Evolutionary conservation across 2,888 invertebrate genomes (phyloP).

Genomic region (Drosophila fungiperda): DNA sequence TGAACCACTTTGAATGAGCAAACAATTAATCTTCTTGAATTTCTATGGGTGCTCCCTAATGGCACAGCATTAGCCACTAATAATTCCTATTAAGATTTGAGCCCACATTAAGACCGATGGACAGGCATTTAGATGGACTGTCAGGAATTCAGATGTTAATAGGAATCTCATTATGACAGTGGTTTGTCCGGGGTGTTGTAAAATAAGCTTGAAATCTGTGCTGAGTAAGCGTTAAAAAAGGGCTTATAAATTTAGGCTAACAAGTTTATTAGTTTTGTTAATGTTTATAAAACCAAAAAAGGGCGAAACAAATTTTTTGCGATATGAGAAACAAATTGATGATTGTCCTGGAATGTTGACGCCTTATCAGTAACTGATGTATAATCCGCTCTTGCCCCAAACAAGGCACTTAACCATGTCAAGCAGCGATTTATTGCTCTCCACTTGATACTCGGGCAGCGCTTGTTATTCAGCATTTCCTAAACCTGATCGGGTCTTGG

Average conservation of each 20-base stretch:
- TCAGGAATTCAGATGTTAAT: conserved; percentile 37
- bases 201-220: not conserved
- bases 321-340: conserved; percentile 39
- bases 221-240: not conserved
- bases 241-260: not conserved
- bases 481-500: conserved; percentile 39
- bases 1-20: conserved; percentile 55
- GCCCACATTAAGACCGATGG: conserved; percentile 24
- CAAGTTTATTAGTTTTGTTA: not conserved
- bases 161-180: conserved; percentile 15
- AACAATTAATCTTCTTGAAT: conserved; percentile 73
- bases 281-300: not conserved
- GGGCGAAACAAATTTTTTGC: conserved; percentile 7
- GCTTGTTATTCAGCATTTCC: conserved; percentile 45
- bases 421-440: conserved; percentile 67
- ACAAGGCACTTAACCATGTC: conserved; percentile 72
- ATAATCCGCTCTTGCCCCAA: conserved; percentile 29
- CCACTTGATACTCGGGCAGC: conserved; percentile 12
- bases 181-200: not conserved
- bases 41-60: conserved; percentile 32
- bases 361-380: conserved; percentile 25
- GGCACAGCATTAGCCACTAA: conserved; percentile 35
- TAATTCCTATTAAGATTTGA: conserved; percentile 52
- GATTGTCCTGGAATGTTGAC: conserved; percentile 16
- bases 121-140: conserved; percentile 21